Evolutionary conservation across 1,140 invertebrate species (phyloP).

Genomic region (Bicyclus anynana): DNA sequence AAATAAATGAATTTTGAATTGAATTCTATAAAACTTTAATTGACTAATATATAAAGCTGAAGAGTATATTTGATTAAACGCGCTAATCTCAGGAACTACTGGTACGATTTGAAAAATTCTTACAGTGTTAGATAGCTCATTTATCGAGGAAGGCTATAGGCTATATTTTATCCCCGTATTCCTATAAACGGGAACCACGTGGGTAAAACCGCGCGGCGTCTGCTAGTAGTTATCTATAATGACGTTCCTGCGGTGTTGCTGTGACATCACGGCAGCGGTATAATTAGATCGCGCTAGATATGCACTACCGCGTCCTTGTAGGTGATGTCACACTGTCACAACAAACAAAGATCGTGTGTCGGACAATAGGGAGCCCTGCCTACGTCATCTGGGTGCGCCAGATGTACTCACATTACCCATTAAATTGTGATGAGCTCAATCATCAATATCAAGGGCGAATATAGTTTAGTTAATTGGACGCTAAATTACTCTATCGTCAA

Average conservation of each 20-base stretch:
- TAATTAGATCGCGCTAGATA: conserved; percentile 39
- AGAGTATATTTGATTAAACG: too few species aligned
- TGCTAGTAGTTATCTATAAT: conserved; percentile 8
- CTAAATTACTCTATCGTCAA: too few species aligned
- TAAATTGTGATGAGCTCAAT: conserved; percentile 25
- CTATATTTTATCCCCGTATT: too few species aligned
- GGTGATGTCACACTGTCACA: conserved; percentile 45
- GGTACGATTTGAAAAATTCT: too few species aligned
- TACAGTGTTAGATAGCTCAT: too few species aligned
- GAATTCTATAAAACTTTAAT: too few species aligned
- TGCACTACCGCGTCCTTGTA: conserved; percentile 45
- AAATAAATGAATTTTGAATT: too few species aligned
- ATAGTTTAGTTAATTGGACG: background rate
- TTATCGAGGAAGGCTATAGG: too few species aligned
- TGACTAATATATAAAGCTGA: too few species aligned
- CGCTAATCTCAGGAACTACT: too few species aligned
- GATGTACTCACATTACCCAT: conserved; percentile 31
- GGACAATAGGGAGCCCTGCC: conserved; percentile 52
- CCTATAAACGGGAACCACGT: too few species aligned
- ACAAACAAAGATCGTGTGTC: conserved; percentile 47
- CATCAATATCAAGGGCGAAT: conserved; percentile 3
- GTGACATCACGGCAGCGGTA: conserved; percentile 26
- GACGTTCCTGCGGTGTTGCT: conserved; percentile 10
- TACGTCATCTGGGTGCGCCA: conserved; percentile 59
- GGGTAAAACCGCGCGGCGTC: too few species aligned